Evolutionary conservation across 1,140 invertebrate species (phyloP).

Genomic region (Nasonia longicornis): DNA sequence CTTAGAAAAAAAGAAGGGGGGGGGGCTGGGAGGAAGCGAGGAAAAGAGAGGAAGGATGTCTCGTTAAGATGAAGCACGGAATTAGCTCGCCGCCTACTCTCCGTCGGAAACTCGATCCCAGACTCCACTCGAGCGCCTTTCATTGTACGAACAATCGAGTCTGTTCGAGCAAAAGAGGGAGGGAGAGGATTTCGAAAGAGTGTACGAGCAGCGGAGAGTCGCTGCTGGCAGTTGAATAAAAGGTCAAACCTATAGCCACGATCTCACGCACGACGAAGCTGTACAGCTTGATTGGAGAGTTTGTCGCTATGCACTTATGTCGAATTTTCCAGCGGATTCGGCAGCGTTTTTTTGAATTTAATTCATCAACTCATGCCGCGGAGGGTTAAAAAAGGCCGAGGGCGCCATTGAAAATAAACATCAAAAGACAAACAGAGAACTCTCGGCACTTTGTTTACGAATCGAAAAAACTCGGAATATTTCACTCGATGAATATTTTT

Average conservation of each 20-base stretch:
- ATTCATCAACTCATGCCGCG: too few relatives aligned
- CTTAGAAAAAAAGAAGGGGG: background rate
- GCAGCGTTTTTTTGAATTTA: too few relatives aligned
- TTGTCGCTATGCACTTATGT: too few relatives aligned
- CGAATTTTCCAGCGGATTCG: too few relatives aligned
- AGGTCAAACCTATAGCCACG: background rate
- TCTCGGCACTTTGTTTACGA: too few relatives aligned
- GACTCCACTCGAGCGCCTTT: conserved; percentile 14
- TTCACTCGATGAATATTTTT: too few relatives aligned
- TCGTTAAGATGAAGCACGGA: conserved; percentile 34
- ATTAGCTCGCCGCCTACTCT: conserved; percentile 4
- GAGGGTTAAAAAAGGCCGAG: too few relatives aligned
- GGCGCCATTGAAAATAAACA: too few relatives aligned
- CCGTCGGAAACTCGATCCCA: background rate
- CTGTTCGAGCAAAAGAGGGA: background rate
- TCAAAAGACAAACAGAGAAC: too few relatives aligned
- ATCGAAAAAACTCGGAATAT: too few relatives aligned
- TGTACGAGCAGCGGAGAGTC: background rate
- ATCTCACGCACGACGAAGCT: background rate
- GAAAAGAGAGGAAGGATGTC: conserved; percentile 4
- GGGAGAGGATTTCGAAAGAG: background rate
- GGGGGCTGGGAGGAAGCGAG: background rate
- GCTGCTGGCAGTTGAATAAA: background rate
- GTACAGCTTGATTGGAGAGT: background rate
- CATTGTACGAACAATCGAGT: conserved; percentile 32